Evolutionary conservation across 1,140 invertebrate genomes (phyloP).

Genomic region (Ruditapes philippinarum): DNA sequence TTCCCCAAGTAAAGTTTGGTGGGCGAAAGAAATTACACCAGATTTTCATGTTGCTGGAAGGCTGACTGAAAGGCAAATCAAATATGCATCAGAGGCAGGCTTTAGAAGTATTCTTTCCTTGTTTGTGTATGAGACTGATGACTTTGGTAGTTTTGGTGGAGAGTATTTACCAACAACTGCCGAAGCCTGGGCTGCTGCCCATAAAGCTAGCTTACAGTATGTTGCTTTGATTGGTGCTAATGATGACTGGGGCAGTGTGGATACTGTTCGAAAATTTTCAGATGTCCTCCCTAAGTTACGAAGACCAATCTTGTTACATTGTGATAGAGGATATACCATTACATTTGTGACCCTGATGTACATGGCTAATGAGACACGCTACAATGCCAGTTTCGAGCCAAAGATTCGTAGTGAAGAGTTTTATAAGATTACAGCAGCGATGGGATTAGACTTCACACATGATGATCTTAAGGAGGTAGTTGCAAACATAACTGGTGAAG

Average conservation of each 20-base stretch:
- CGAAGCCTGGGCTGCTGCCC: slow-evolving; percentile 69
- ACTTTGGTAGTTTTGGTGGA: slow-evolving; percentile 71
- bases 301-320: slow-evolving; percentile 77
- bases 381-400: slow-evolving; percentile 64
- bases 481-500: slow-evolving; percentile 77
- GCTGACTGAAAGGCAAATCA: slow-evolving; percentile 79
- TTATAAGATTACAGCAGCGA: slow-evolving; percentile 75
- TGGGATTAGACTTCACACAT: slow-evolving; percentile 80
- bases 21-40: slow-evolving; percentile 82
- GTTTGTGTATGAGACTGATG: slow-evolving; percentile 73
- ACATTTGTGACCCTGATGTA: slow-evolving; percentile 80
- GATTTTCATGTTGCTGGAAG: slow-evolving; percentile 79
- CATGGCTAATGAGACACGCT: slow-evolving; percentile 76
- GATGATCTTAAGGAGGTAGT: slow-evolving; percentile 72
- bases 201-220: slow-evolving; percentile 73
- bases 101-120: slow-evolving; percentile 81
- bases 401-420: slow-evolving; percentile 75
- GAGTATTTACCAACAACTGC: slow-evolving; percentile 74
- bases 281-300: slow-evolving; percentile 65
- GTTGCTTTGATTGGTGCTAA: slow-evolving; percentile 68
- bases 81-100: slow-evolving; percentile 80
- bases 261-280: slow-evolving; percentile 75
- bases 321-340: slow-evolving; percentile 78
- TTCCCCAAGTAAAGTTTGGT: slow-evolving; percentile 79
- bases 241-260: slow-evolving; percentile 76